Base-by-base conservation (phyloP, 64 coral and sea anemone species). In the Hydrozoanthus tunicans region DNA sequence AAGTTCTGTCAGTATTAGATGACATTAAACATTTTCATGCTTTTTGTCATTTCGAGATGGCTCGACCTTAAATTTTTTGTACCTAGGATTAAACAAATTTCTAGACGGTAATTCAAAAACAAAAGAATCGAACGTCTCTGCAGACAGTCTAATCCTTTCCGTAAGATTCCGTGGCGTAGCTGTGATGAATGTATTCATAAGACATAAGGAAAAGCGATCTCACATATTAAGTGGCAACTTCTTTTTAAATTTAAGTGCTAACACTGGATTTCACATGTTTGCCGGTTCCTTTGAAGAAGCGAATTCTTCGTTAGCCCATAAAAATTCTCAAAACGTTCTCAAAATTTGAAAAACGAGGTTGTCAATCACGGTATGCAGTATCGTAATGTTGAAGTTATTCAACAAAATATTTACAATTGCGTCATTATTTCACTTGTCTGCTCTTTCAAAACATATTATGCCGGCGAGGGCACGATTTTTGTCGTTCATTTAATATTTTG, bases 361-460 rank as follows among this genome's bases (percentile, higher is more conserved):
- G 23, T 5, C 57, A 64, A 88, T 15, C 53, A 59, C 59, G 74
- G 26, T 68, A 59, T 86, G 13, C 58, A 57, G 54, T 86, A 56
- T 59, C 58, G 71, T 25, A 73, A 71, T 27, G 11, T 32, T 86
- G 23, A 20, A 53, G 12, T 64, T 64, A 82, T 65, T 65, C 26
- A 82, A 27, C 80, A 65, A 82, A 64, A 66, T 82, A 82, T 74
- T 59, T 88, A 59, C 74, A 8, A 61, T 57, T n/a, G 51, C 27
- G 11, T 25, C 11, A 74, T 73, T 88, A 60, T 57, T 73, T 25
- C 32, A 43, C 59, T 3, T 43, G 32, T 23, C 67, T 6, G 54
- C 8, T 56, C 53, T 26, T 17, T 58, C 4, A 59, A 3, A 63
- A 51, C 11, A 54, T 23, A 80, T 51, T 9, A 5, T 15, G 55